Evolutionary conservation across 2,113 vertebrate species (phyloP).

Genomic region (Nerophis ophidion): DNA sequence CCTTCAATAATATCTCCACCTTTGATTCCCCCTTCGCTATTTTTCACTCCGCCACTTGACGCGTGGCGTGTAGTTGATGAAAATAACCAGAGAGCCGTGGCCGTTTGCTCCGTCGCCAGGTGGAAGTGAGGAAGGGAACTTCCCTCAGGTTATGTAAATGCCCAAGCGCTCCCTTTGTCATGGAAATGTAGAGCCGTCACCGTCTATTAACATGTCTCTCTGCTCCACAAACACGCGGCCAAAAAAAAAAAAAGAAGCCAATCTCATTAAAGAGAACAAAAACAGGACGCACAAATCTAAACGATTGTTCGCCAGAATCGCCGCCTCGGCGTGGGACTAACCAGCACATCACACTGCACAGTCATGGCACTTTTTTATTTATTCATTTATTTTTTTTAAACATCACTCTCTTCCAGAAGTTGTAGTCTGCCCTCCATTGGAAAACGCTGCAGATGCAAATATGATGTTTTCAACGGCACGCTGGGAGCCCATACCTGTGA

Average conservation of each 20-base stretch:
- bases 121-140: slow-evolving; percentile 33
- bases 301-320: slow-evolving; percentile 49
- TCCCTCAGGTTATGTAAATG: slow-evolving; percentile 38
- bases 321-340: slow-evolving; percentile 48
- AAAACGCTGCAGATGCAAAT: slow-evolving; percentile 16
- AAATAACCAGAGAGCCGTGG: slow-evolving; percentile 40
- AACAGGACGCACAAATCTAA: slow-evolving; percentile 38
- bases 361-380: not conserved
- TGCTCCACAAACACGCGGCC: slow-evolving; percentile 28
- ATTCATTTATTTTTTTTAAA: slow-evolving; percentile 17
- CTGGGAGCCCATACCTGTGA: slow-evolving; percentile 23
- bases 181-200: slow-evolving; percentile 19
- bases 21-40: slow-evolving; percentile 25
- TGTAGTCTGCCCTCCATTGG: slow-evolving; percentile 41
- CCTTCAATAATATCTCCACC: slow-evolving; percentile 23
- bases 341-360: slow-evolving; percentile 44
- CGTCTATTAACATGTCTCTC: slow-evolving; percentile 28
- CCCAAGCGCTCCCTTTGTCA: slow-evolving; percentile 25
- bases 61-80: slow-evolving; percentile 16
- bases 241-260: slow-evolving; percentile 10
- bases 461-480: slow-evolving; percentile 28
- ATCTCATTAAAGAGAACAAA: slow-evolving; percentile 52
- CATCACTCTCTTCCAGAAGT: slow-evolving; percentile 44
- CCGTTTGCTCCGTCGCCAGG: slow-evolving; percentile 36
- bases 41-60: slow-evolving; percentile 32